phyloP scores from a whole-genome alignment of 2,888 invertebrate genomes.

The Lumbricus terrestris region DNA sequence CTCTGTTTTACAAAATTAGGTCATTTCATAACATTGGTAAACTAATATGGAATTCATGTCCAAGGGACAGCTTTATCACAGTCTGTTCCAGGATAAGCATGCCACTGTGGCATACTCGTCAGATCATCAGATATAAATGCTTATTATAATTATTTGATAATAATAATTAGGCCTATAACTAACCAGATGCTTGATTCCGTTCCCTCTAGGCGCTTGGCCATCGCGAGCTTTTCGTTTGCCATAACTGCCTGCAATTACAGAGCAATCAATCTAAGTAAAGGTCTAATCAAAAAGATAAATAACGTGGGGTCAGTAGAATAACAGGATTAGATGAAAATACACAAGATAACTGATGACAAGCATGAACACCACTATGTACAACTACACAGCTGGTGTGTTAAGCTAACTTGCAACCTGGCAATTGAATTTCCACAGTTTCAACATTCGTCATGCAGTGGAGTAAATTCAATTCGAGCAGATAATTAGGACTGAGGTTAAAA shows the following conservation, averaged over 20 bases:
- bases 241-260: constrained; percentile 44
- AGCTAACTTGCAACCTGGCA: too few species aligned
- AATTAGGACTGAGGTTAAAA: too few species aligned
- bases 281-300: too few species aligned
- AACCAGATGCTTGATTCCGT: constrained; percentile 82
- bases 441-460: too few species aligned
- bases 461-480: too few species aligned
- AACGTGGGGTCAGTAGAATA: too few species aligned
- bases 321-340: too few species aligned
- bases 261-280: background rate
- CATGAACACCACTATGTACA: too few species aligned
- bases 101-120: background rate
- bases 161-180: constrained; percentile 44
- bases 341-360: too few species aligned
- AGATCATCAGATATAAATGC: background rate
- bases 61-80: background rate
- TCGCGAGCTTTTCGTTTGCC: constrained; percentile 61
- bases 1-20: background rate
- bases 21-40: background rate
- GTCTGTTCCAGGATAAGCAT: background rate
- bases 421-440: too few species aligned
- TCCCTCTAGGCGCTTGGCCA: constrained; percentile 72
- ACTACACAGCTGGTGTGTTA: too few species aligned
- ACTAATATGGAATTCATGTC: background rate
- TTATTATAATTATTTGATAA: too few species aligned